Percentiles rank a stretch among this genome's conserved stretches.
Evolutionary conservation across 2,797 vertebrate species (phyloP).

Genomic region (Peromyscus aztecus): DNA sequence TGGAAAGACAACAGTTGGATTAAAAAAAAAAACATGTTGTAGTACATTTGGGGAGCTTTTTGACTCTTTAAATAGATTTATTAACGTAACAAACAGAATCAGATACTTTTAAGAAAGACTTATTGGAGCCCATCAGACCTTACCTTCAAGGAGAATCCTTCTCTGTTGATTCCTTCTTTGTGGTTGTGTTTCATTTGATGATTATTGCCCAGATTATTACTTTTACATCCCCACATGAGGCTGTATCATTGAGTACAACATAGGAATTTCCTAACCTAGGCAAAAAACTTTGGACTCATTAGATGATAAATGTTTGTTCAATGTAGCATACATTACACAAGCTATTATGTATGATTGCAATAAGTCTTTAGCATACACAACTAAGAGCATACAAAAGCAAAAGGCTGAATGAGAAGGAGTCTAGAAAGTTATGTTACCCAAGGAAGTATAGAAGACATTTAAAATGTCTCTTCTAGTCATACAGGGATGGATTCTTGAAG

Average conservation of each 20-base stretch:
- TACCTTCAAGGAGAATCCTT: conserved; percentile 12
- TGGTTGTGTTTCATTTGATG: neutral
- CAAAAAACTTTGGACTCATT: conserved; percentile 58
- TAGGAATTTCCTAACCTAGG: conserved; percentile 46
- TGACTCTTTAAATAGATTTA: conserved; percentile 43
- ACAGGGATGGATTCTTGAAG: conserved; percentile 28
- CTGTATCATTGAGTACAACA: conserved; percentile 45
- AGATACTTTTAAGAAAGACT: neutral
- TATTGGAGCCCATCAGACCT: neutral
- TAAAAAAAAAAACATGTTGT: conserved; percentile 3
- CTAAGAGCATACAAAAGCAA: conserved; percentile 17
- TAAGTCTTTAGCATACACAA: conserved; percentile 30
- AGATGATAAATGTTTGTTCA: conserved; percentile 38
- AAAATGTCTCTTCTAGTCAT: conserved; percentile 55
- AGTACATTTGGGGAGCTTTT: neutral
- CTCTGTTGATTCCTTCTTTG: neutral
- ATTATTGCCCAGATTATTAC: neutral
- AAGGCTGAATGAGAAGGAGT: neutral
- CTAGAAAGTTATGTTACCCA: conserved; percentile 63
- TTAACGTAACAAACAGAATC: conserved; percentile 18
- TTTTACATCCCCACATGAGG: neutral
- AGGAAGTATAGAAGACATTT: conserved; percentile 33
- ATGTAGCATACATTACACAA: conserved; percentile 55
- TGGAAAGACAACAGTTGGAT: neutral
- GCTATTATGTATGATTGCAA: conserved; percentile 47